A percentile compares a stretch with the other conserved stretches of the same genome.
phyloP scores from a whole-genome alignment of 2,888 invertebrate species.

The Melanchra persicariae region DNA sequence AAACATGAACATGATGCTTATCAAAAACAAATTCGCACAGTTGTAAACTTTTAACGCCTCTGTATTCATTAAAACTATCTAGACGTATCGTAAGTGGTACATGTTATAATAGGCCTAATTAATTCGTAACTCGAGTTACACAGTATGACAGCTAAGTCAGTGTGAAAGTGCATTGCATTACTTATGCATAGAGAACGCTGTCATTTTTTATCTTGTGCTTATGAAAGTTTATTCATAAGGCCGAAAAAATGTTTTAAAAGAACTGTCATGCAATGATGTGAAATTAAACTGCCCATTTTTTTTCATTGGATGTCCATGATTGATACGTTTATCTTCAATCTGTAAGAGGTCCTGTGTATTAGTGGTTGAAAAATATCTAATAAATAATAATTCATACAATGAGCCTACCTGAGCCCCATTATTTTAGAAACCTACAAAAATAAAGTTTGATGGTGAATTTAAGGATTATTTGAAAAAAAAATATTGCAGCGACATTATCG shows the following conservation, averaged over 20 bases:
- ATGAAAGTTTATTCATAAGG: not conserved
- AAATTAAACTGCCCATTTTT: not conserved
- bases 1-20: constrained; percentile 10
- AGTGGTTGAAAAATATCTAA: too few relatives aligned
- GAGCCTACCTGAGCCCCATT: too few relatives aligned
- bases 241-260: not conserved
- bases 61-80: constrained; percentile 25
- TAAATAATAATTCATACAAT: too few relatives aligned
- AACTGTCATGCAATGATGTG: not conserved
- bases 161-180: constrained; percentile 40
- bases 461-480: too few relatives aligned
- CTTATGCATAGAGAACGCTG: constrained; percentile 10
- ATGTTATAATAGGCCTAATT: constrained; percentile 27
- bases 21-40: constrained; percentile 14
- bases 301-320: not conserved
- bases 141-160: constrained; percentile 33
- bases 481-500: constrained; percentile 1
- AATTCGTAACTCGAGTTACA: constrained; percentile 10
- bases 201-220: not conserved
- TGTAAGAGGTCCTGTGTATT: too few relatives aligned
- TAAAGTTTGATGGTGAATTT: too few relatives aligned
- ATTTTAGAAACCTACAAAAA: too few relatives aligned
- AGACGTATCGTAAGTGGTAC: constrained; percentile 16
- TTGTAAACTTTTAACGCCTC: constrained; percentile 17
- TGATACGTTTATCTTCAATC: too few relatives aligned